Evolutionary conservation across 2,113 vertebrate genomes (phyloP).

Genomic region (Apteryx mantelli): DNA sequence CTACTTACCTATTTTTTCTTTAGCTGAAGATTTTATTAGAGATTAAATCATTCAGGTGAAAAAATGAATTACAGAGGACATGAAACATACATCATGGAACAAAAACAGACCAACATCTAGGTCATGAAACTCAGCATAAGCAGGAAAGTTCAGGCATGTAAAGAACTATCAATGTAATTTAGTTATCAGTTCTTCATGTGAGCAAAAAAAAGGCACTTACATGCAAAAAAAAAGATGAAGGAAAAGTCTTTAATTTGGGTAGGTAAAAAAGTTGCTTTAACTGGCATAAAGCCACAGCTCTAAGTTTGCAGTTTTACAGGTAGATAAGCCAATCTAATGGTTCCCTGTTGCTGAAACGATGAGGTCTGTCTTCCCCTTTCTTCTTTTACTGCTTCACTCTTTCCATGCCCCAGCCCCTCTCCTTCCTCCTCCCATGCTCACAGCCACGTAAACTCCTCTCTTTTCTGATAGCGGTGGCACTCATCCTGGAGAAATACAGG

Average conservation of each 20-base stretch:
- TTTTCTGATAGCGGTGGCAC: neutral
- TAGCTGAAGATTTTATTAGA: neutral
- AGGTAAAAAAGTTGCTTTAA: neutral
- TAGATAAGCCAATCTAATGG: neutral
- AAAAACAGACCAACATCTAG: neutral
- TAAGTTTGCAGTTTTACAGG: neutral
- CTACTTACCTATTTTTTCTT: neutral
- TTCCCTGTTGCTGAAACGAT: neutral
- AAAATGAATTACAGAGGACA: neutral
- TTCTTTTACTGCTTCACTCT: neutral
- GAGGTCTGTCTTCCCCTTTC: neutral
- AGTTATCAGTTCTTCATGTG: neutral
- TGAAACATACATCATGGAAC: neutral
- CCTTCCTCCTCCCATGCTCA: neutral
- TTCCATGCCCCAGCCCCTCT: neutral
- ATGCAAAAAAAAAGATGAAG: neutral
- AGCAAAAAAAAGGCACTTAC: neutral
- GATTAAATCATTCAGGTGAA: neutral
- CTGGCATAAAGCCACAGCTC: neutral
- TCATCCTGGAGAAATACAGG: neutral
- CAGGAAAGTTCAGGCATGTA: neutral
- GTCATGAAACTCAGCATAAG: neutral
- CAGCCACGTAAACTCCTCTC: neutral
- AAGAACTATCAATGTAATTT: neutral
- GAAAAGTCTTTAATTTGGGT: neutral